Percentiles rank a stretch among this genome's conserved stretches.
Evolutionary conservation across 2,113 vertebrate species (phyloP).

Genomic region (Eidolon helvum): DNA sequence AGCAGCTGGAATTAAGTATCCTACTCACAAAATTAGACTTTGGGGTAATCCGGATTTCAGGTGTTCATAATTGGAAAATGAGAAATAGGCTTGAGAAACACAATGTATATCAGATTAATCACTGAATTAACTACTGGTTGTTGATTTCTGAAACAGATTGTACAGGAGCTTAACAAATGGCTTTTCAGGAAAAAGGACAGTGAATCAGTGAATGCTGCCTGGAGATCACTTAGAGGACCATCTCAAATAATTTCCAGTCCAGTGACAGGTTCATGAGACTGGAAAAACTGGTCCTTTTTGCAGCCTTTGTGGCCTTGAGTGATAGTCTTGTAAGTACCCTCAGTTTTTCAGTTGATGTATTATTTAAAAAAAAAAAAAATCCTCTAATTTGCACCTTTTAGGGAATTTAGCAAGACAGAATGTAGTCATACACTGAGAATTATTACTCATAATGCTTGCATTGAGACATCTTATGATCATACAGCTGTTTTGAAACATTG

Average conservation of each 20-base stretch:
- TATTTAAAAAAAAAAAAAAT: background rate
- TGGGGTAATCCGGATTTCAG: background rate
- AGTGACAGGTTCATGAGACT: background rate
- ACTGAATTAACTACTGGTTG: background rate
- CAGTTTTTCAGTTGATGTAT: background rate
- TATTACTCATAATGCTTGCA: background rate
- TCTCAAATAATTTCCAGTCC: background rate
- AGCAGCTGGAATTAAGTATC: background rate
- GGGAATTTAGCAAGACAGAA: background rate
- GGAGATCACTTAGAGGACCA: background rate
- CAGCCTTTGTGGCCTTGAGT: background rate
- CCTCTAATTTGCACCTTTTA: background rate
- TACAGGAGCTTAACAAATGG: background rate
- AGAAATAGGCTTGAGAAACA: background rate
- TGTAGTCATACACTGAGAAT: background rate
- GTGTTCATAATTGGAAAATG: background rate
- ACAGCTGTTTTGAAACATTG: background rate
- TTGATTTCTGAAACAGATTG: background rate
- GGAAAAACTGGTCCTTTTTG: background rate
- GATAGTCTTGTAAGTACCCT: background rate
- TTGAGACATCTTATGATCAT: background rate
- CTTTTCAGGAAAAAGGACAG: background rate
- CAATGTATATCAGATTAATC: background rate
- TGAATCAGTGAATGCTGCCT: background rate
- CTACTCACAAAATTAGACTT: background rate